Conservation (phyloP, 2,797 vertebrate genomes). For the Brachyrhaphis roseni region DNA sequence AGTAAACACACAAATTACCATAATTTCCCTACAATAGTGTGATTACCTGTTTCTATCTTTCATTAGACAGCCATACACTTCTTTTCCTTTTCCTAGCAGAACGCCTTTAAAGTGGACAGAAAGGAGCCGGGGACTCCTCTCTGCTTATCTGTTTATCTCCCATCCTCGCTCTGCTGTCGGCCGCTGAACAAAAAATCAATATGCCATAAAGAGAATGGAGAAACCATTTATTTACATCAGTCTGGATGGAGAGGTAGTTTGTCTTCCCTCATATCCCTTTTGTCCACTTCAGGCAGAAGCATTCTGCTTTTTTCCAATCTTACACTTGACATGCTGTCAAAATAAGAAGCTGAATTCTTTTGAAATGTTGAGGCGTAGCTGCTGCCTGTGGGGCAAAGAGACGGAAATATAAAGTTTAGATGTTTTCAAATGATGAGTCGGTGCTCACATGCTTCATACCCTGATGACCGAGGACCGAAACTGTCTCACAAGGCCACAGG, state of each 20-base stretch:
- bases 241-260: constrained; percentile 55
- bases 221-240: constrained; percentile 75
- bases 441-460: constrained; percentile 17
- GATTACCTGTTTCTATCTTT: constrained; percentile 2
- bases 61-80: background rate
- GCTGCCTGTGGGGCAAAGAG: constrained; percentile 27
- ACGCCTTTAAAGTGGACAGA: constrained; percentile 10
- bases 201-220: constrained; percentile 67
- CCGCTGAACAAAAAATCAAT: constrained; percentile 74
- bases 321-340: constrained; percentile 54
- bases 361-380: constrained; percentile 40
- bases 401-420: constrained; percentile 37
- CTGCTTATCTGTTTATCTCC: constrained; percentile 10
- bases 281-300: constrained; percentile 47
- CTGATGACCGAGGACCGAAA: constrained; percentile 41
- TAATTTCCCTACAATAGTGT: constrained; percentile 20
- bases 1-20: constrained; percentile 19
- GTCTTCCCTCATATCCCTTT: constrained; percentile 49
- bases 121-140: constrained; percentile 35
- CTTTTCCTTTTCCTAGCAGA: background rate
- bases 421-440: constrained; percentile 31
- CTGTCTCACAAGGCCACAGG: constrained; percentile 77
- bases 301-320: constrained; percentile 50
- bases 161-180: constrained; percentile 40
- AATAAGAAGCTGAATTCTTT: constrained; percentile 57